Evolutionary conservation across 2,113 vertebrate genomes (phyloP).

Genomic region (Tupaia tana): DNA sequence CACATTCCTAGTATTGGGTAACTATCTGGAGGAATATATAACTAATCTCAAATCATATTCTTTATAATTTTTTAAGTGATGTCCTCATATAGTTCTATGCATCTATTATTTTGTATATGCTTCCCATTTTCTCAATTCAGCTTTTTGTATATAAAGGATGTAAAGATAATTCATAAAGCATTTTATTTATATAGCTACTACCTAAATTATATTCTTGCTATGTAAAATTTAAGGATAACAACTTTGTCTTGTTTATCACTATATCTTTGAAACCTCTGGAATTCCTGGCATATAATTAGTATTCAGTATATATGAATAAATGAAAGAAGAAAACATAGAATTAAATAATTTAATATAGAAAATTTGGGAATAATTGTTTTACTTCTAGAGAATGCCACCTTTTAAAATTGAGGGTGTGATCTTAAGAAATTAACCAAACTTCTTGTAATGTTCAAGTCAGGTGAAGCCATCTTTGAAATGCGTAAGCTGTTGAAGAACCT

Average conservation of each 20-base stretch:
- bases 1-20: not conserved
- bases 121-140: slow-evolving; percentile 3
- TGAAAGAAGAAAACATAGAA: slow-evolving; percentile 14
- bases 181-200: slow-evolving; percentile 19
- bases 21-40: not conserved
- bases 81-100: not conserved
- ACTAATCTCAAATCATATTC: slow-evolving; percentile 37
- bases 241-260: not conserved
- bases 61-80: not conserved
- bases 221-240: slow-evolving; percentile 2
- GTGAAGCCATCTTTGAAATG: slow-evolving; percentile 41
- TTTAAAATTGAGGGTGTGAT: slow-evolving; percentile 27
- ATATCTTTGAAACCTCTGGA: not conserved
- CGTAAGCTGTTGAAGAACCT: not conserved
- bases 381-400: not conserved
- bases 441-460: not conserved
- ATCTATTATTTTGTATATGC: not conserved
- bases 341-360: not conserved
- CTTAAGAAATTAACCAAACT: slow-evolving; percentile 22
- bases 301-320: slow-evolving; percentile 5
- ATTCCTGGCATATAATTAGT: not conserved
- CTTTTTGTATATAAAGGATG: not conserved
- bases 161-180: slow-evolving; percentile 16
- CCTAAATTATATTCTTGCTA: not conserved
- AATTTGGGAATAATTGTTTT: not conserved